Percentiles rank a stretch among this genome's conserved stretches.
Conservation (phyloP, 2,113 vertebrate genomes). For the Actinemys pallida region DNA sequence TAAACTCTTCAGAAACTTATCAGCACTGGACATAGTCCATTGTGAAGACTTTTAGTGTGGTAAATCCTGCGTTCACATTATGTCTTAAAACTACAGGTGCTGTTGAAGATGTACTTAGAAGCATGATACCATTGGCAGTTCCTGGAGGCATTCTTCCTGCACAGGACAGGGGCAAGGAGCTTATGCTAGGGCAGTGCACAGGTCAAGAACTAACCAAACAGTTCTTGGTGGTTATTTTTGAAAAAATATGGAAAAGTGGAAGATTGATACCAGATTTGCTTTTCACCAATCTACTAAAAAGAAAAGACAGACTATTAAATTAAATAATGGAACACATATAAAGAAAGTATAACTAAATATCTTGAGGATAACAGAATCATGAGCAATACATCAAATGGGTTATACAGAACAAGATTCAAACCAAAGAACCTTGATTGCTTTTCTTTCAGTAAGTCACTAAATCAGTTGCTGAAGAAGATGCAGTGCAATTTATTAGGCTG, state of each 20-base stretch:
- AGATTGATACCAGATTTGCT: not conserved
- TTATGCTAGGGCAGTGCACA: constrained; percentile 11
- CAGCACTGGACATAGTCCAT: not conserved
- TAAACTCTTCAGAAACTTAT: not conserved
- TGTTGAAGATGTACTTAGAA: not conserved
- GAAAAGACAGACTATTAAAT: not conserved
- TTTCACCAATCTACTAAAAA: not conserved
- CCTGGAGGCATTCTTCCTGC: not conserved
- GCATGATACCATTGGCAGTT: not conserved
- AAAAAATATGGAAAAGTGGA: not conserved
- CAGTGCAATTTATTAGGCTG: not conserved
- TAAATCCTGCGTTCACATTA: not conserved
- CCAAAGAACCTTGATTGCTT: accelerated
- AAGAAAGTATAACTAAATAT: not conserved
- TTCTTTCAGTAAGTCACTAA: not conserved
- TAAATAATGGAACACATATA: not conserved
- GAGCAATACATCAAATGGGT: not conserved
- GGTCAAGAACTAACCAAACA: not conserved
- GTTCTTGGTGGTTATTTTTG: not conserved
- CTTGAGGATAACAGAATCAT: not conserved
- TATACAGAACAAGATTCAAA: not conserved
- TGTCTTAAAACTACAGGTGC: accelerated
- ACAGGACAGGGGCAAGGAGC: not conserved
- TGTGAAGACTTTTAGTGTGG: not conserved
- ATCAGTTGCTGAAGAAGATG: not conserved